These are phyloP conservation scores for Dicrostonyx torquatus DNA, from an alignment of 2,797 vertebrate genomes.

Conservation along the genomic window DNA sequence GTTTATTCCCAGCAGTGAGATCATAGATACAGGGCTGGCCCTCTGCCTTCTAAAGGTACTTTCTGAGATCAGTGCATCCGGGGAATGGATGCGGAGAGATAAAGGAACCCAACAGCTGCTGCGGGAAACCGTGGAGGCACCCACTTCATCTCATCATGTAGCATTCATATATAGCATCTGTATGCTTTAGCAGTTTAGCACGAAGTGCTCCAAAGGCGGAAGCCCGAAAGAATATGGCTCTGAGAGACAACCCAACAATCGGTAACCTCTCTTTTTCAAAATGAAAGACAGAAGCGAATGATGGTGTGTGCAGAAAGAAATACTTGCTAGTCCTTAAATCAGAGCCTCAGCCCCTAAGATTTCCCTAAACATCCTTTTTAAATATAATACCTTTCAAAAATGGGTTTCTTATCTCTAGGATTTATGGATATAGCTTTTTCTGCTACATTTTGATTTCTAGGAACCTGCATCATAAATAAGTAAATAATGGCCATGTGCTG, in stretches of 20 bases:
- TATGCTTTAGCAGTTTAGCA: conserved; percentile 25
- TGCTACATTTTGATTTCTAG: conserved; percentile 27
- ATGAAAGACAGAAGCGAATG: neutral
- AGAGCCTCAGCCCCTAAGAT: neutral
- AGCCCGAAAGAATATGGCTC: neutral
- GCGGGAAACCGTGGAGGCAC: neutral
- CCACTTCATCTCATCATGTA: neutral
- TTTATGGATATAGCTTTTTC: conserved; percentile 33
- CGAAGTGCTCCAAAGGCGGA: neutral
- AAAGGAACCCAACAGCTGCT: neutral
- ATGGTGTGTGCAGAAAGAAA: neutral
- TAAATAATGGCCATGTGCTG: neutral
- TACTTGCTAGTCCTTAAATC: conserved; percentile 13
- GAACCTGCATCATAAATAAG: conserved; percentile 22
- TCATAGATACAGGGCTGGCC: neutral
- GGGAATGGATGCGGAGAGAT: conserved; percentile 24
- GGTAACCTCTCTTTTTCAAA: conserved; percentile 50
- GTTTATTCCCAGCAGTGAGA: neutral
- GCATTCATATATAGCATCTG: neutral
- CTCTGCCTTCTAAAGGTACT: conserved; percentile 17
- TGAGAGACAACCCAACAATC: neutral
- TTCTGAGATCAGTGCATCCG: conserved; percentile 1
- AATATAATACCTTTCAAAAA: neutral
- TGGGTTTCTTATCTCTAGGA: conserved; percentile 38
- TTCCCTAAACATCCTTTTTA: neutral